Evolutionary conservation across 1,140 invertebrate species (phyloP).

Genomic region (Drosophila parvula): DNA sequence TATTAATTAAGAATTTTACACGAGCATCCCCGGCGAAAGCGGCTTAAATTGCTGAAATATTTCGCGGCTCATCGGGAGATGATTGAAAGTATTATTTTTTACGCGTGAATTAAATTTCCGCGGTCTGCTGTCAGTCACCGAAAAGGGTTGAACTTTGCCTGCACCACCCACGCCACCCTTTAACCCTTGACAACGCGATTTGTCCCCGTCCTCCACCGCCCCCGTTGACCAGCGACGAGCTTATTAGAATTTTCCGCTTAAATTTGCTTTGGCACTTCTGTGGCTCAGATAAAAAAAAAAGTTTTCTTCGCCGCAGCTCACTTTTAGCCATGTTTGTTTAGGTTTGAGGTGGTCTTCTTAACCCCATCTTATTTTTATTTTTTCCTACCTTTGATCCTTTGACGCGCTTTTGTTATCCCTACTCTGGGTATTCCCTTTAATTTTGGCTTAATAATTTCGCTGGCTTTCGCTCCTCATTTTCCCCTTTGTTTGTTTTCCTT

Average conservation of each 20-base stretch:
- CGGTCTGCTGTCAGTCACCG: constrained; percentile 52
- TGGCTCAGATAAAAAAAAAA: constrained; percentile 37
- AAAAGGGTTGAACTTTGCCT: constrained; percentile 57
- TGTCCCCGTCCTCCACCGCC: constrained; percentile 16
- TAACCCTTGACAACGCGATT: constrained; percentile 24
- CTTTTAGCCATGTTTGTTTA: constrained; percentile 69
- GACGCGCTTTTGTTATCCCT: constrained; percentile 73
- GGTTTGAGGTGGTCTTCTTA: constrained; percentile 51
- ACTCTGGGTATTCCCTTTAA: constrained; percentile 61
- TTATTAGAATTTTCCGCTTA: constrained; percentile 82
- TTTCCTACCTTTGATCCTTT: constrained; percentile 77
- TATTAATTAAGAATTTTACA: constrained; percentile 82
- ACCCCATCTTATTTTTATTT: constrained; percentile 18
- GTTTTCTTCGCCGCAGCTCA: constrained; percentile 59
- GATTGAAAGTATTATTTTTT: constrained; percentile 77
- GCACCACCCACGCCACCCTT: constrained; percentile 5
- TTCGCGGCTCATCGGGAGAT: constrained; percentile 76
- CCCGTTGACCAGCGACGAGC: constrained; percentile 48
- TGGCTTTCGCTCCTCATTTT: constrained; percentile 33
- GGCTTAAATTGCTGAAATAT: constrained; percentile 79
- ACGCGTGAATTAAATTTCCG: constrained; percentile 79
- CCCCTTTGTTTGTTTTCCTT: constrained; percentile 73
- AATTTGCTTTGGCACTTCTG: constrained; percentile 74
- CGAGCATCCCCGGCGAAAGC: constrained; percentile 54
- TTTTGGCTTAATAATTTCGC: constrained; percentile 70